Base-by-base conservation (phyloP, 2,113 vertebrate species). In the Taurulus bubalis region DNA sequence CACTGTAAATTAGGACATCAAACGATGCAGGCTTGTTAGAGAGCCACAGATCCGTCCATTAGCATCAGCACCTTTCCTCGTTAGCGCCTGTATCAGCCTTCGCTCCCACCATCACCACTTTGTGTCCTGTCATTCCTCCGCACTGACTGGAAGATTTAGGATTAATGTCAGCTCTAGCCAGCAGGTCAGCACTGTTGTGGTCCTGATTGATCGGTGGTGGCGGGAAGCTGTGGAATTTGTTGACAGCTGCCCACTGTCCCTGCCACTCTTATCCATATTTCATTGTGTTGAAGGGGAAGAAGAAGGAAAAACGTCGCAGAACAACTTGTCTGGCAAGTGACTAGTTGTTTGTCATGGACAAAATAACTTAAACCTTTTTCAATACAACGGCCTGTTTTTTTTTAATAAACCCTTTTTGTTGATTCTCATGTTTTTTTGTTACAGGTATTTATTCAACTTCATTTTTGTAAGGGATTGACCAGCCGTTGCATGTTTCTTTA, bases 51-150 rank as follows among this genome's bases (percentile, higher is more conserved):
- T 85, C 77, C 69, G 28, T 89, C 93, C 91, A 87, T 94, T 92
- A 94, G 83, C 85, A 82, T 89, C 91, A 78, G 87, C 94, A 93
- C 90, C 94, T 94, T 88, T 85, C 79, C 88, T 89, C 64, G 87
- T 91, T 87, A 89, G 83, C 69, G 87, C 83, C 80, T 45, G 75
- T 42, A 87, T 90, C 89, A 75, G 82, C 79, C 11, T 83, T 79
- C 26, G 2, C 86, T 89, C 63, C 60, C 85, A 74, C 85, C 59
- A 67, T 81, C 55, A 42, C 78, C 58, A n/a, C 65, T 12, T 85
- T 63, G 69, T 59, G 66, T 80, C 79, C 85, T 72, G 86, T 88
- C 88, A 84, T 84, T 84, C 82, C 84, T 74, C 60, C 24, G 34
- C 85, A 59, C 85, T 86, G 88, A 90, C 91, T 82, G 75, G 78